phyloP scores from a whole-genome alignment of 2,888 invertebrate genomes.

The Lasioglossum zephyrum region DNA sequence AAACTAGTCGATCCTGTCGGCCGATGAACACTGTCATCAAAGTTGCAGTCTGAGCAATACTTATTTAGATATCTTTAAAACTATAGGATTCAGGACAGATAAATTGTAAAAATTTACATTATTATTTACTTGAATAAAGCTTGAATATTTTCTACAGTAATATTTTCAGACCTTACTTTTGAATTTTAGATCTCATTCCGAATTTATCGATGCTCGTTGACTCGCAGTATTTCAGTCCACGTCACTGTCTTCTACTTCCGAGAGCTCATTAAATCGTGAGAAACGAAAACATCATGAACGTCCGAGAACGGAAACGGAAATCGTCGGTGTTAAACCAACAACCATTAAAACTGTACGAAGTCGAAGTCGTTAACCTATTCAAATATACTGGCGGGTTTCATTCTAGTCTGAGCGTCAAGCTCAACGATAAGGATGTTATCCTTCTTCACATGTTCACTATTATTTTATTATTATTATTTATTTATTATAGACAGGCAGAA shows the following conservation, averaged over 20 bases:
- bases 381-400: not conserved
- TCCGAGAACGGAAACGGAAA: not conserved
- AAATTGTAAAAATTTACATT: not conserved
- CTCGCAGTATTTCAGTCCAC: not conserved
- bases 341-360: not conserved
- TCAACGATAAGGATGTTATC: not conserved
- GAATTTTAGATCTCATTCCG: not conserved
- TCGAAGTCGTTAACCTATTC: not conserved
- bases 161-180: not conserved
- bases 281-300: not conserved
- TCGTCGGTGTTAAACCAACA: not conserved
- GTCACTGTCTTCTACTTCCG: not conserved
- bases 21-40: too few species aligned
- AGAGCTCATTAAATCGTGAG: not conserved
- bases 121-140: not conserved
- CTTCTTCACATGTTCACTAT: not conserved
- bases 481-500: too few species aligned
- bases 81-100: not conserved
- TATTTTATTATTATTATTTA: too few species aligned
- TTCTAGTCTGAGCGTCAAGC: not conserved
- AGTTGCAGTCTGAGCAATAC: not conserved
- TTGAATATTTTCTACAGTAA: not conserved
- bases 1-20: not conserved
- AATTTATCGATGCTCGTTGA: not conserved
- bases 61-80: not conserved